Evolutionary conservation across 2,113 vertebrate genomes (phyloP).

Genomic region (Phocoena sinus): DNA sequence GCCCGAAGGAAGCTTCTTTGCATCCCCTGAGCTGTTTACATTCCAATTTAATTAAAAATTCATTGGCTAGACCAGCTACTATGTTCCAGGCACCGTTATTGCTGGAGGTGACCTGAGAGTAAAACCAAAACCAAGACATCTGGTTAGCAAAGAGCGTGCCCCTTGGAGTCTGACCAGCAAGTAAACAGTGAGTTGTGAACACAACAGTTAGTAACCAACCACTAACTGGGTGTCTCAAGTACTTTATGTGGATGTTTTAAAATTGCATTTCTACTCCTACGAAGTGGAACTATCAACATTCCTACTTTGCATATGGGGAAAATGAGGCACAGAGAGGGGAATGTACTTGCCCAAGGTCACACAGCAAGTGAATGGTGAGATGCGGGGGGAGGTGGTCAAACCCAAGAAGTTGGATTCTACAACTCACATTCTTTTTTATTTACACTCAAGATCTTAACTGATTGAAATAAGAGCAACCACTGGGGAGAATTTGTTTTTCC

Average conservation of each 20-base stretch:
- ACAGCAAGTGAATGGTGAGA: background rate
- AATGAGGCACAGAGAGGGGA: background rate
- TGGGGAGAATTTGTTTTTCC: background rate
- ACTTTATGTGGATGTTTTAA: background rate
- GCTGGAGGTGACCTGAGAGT: background rate
- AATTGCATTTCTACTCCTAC: background rate
- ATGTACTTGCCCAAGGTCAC: background rate
- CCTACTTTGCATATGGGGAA: background rate
- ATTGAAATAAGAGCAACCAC: background rate
- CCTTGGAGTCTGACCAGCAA: accelerated
- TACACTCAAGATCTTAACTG: background rate
- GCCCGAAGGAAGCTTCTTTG: background rate
- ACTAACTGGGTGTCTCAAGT: background rate
- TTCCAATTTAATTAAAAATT: background rate
- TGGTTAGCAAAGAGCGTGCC: background rate
- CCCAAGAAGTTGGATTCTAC: background rate
- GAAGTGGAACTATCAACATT: background rate
- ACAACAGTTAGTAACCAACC: accelerated
- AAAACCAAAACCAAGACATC: background rate
- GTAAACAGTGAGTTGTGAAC: accelerated
- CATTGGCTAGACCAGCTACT: background rate
- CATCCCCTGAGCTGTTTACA: background rate
- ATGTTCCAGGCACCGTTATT: background rate
- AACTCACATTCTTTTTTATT: background rate
- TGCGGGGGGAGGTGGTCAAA: too few relatives aligned